Conservation (phyloP, 53 echinoderm and acorn worm genomes). For the Antedon mediterranea region DNA sequence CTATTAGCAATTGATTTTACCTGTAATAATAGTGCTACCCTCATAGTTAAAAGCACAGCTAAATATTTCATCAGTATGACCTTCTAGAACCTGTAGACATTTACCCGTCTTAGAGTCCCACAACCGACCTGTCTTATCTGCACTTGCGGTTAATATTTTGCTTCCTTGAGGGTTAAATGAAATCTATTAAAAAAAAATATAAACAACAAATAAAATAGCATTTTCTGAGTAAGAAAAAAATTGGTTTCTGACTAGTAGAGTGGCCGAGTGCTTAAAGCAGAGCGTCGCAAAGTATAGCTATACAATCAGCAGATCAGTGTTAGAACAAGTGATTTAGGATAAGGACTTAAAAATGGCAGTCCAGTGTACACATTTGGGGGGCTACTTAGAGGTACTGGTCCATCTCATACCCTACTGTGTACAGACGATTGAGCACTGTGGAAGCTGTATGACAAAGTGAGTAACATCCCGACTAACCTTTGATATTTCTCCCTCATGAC, state of each 20-base stretch:
- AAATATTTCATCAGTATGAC: slow-evolving; percentile 96
- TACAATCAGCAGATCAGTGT: no score
- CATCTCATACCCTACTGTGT: no score
- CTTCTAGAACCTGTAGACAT: slow-evolving; percentile 74
- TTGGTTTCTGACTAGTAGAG: background rate
- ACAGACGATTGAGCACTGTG: no score
- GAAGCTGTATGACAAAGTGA: no score
- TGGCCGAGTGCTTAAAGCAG: no score
- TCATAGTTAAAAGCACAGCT: slow-evolving; percentile 98
- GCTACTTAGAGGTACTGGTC: no score
- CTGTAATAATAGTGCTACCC: slow-evolving; percentile 92
- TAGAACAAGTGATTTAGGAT: no score
- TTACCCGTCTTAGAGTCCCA: slow-evolving; percentile 81
- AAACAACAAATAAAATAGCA: background rate
- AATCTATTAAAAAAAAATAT: slow-evolving; percentile 23
- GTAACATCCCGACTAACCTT: slow-evolving; percentile 27
- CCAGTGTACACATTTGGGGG: no score
- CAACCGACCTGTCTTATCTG: slow-evolving; percentile 76
- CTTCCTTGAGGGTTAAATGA: slow-evolving; percentile 91
- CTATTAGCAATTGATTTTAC: slow-evolving; percentile 12
- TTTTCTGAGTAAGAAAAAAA: background rate
- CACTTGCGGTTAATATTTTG: slow-evolving; percentile 87
- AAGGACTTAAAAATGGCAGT: no score
- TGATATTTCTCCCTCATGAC: slow-evolving; percentile 93
- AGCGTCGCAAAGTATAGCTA: background rate